A percentile compares a stretch with the other conserved stretches of the same genome.
Evolutionary conservation across 2,113 vertebrate genomes (phyloP).

Genomic region (Poeciliopsis retropinna): DNA sequence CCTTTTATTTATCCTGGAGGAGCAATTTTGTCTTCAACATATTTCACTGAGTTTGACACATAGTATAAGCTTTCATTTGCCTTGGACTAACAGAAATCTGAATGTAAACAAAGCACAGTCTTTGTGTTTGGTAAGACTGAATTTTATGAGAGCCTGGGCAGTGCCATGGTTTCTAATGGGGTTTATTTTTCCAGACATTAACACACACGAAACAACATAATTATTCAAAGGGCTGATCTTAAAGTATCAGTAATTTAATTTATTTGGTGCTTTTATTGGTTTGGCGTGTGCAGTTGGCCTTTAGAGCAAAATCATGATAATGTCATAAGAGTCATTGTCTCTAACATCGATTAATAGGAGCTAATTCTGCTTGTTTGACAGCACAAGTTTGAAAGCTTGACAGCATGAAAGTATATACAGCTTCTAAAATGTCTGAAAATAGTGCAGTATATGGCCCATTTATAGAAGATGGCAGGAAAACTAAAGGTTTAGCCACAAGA

Average conservation of each 20-base stretch:
- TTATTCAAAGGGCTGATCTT: neutral
- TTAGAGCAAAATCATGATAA: neutral
- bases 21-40: conserved; percentile 4
- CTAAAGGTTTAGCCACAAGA: neutral
- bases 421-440: neutral
- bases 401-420: too few species aligned
- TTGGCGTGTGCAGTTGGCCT: neutral
- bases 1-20: conserved; percentile 4
- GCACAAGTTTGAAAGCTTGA: neutral
- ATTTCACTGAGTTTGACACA: conserved; percentile 6
- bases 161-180: neutral
- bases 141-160: conserved; percentile 1
- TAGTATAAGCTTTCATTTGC: conserved; percentile 4
- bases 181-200: neutral
- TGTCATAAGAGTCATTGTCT: neutral
- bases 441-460: neutral
- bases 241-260: neutral
- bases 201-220: neutral
- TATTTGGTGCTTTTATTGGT: neutral
- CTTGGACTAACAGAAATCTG: conserved; percentile 37
- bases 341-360: neutral
- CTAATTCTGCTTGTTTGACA: neutral
- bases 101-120: conserved; percentile 32
- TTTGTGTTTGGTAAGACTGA: neutral
- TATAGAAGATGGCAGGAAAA: conserved; percentile 14